Evolutionary conservation across 2,797 vertebrate species (phyloP).

Genomic region (Vipera latastei): DNA sequence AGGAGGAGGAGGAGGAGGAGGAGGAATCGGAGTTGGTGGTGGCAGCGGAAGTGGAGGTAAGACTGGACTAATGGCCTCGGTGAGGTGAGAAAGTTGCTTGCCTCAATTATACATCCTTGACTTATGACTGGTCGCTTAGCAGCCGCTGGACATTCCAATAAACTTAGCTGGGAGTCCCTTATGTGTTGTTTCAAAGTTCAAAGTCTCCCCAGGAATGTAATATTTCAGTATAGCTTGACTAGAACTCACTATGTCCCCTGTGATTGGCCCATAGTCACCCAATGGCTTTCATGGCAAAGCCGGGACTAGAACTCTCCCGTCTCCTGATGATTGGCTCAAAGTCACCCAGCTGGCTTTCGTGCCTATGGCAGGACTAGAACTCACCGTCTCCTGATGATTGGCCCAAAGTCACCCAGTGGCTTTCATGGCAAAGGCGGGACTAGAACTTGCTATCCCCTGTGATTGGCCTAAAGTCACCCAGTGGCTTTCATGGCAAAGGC

Average conservation of each 20-base stretch:
- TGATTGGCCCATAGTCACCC: too few species aligned
- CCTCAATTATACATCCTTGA: neutral
- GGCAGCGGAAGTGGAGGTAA: conserved; percentile 31
- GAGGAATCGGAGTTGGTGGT: conserved; percentile 50
- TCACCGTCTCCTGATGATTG: too few species aligned
- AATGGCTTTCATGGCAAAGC: too few species aligned
- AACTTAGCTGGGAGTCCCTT: neutral
- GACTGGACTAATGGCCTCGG: neutral
- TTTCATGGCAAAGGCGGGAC: too few species aligned
- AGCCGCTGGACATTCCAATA: neutral
- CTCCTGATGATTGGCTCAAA: too few species aligned
- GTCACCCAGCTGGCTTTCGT: too few species aligned
- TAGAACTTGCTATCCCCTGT: neutral
- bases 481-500: neutral
- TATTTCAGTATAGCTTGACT: neutral
- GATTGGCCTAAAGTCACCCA: neutral
- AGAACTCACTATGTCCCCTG: neutral
- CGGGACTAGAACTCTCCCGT: too few species aligned
- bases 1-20: conserved; percentile 48
- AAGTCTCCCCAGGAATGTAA: neutral
- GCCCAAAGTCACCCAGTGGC: too few species aligned
- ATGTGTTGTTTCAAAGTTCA: neutral
- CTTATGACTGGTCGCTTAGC: neutral
- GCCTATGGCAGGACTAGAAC: too few species aligned
- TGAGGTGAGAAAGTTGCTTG: neutral